phyloP scores from a whole-genome alignment of 2,113 vertebrate species.

The Phaethon lepturus region DNA sequence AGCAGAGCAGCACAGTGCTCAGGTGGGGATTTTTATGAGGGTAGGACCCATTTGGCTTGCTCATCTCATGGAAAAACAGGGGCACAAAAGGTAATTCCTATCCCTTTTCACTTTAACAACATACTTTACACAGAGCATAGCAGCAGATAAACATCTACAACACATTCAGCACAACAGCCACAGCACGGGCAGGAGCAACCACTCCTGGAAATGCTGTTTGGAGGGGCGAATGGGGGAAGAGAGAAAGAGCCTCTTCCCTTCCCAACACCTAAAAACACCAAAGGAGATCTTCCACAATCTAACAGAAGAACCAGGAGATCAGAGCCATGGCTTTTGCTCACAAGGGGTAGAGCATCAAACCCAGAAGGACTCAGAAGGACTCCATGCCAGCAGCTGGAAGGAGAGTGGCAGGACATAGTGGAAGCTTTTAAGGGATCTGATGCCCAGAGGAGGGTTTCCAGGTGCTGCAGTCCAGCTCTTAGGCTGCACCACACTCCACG shows the following conservation, averaged over 20 bases:
- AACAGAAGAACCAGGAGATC: neutral
- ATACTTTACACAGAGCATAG: neutral
- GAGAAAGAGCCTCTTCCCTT: neutral
- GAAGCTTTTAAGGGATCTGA: neutral
- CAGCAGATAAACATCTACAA: neutral
- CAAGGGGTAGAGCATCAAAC: neutral
- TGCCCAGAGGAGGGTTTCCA: neutral
- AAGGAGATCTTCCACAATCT: neutral
- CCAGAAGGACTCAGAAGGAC: neutral
- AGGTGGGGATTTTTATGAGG: neutral
- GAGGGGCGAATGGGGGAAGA: fast-evolving
- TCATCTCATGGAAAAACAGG: neutral
- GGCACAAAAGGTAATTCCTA: neutral
- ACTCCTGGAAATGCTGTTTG: neutral
- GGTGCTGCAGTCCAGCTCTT: neutral
- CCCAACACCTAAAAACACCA: neutral
- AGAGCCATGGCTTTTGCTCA: neutral
- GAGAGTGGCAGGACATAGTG: neutral
- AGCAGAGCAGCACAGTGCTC: neutral
- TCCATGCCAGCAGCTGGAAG: neutral
- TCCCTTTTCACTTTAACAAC: neutral
- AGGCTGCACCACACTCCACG: neutral
- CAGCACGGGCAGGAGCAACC: neutral
- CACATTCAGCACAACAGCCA: neutral
- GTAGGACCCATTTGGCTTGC: neutral